Evolutionary conservation across 2,888 invertebrate species (phyloP).

Genomic region (Cryptus armator): DNA sequence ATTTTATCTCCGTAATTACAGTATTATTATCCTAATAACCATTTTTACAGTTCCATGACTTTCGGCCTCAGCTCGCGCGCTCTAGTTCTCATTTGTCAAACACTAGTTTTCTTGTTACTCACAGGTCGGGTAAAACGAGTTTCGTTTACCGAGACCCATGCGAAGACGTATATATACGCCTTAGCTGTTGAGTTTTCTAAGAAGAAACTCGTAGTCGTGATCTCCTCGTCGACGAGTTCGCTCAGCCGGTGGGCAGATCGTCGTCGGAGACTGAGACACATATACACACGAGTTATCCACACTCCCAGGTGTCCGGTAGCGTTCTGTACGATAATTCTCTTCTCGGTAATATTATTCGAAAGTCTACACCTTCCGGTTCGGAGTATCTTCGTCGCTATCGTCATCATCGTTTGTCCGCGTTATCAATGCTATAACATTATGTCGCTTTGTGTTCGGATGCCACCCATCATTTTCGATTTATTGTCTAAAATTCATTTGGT

Average conservation of each 20-base stretch:
- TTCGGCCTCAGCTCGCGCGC: constrained; percentile 51
- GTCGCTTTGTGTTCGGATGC: background rate
- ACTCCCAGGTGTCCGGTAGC: constrained; percentile 58
- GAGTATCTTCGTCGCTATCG: constrained; percentile 18
- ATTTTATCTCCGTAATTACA: constrained; percentile 31
- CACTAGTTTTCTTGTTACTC: constrained; percentile 48
- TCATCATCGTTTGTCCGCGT: constrained; percentile 24
- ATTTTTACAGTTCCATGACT: constrained; percentile 46
- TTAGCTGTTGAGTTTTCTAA: constrained; percentile 35
- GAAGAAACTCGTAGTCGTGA: constrained; percentile 58
- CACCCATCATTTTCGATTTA: background rate
- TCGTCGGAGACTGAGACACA: constrained; percentile 28
- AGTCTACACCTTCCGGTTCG: constrained; percentile 54
- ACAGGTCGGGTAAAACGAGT: constrained; percentile 25
- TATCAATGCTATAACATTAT: constrained; percentile 24
- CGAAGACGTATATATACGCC: constrained; percentile 35
- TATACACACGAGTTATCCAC: background rate
- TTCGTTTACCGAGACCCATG: constrained; percentile 1
- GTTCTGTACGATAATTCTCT: constrained; percentile 56
- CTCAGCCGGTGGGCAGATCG: constrained; percentile 40
- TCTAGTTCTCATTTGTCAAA: constrained; percentile 67
- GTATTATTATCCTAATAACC: constrained; percentile 38
- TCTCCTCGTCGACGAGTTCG: constrained; percentile 42
- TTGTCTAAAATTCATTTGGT: too few species aligned
- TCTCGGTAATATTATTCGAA: constrained; percentile 60